Percentiles rank a stretch among this genome's conserved stretches.
Evolutionary conservation across 2,797 vertebrate species (phyloP).

Genomic region (Poecilia velifera): DNA sequence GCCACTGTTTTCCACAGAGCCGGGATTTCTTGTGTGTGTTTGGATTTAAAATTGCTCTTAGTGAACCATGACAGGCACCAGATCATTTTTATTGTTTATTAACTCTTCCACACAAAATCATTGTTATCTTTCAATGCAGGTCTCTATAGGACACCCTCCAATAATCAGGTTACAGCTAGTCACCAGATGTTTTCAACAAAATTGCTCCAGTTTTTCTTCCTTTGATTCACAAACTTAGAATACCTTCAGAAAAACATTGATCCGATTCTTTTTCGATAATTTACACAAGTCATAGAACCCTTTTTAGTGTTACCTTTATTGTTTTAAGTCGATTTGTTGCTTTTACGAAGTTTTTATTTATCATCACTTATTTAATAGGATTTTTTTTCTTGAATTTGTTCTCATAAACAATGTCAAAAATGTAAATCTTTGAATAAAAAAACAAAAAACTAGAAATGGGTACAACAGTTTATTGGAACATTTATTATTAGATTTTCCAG

Average conservation of each 20-base stretch:
- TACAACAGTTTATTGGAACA: background rate
- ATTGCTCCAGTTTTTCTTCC: constrained; percentile 1
- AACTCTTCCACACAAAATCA: background rate
- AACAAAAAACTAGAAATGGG: background rate
- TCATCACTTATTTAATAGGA: background rate
- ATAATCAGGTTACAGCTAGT: background rate
- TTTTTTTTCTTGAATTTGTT: background rate
- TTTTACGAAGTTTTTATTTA: background rate
- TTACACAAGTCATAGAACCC: background rate
- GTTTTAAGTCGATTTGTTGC: background rate
- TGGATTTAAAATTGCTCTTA: background rate
- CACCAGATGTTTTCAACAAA: background rate
- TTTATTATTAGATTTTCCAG: background rate
- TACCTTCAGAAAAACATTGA: background rate
- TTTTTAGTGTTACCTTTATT: background rate
- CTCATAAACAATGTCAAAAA: background rate
- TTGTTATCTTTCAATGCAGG: background rate
- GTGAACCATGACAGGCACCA: background rate
- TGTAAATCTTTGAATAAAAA: background rate
- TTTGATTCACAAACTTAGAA: background rate
- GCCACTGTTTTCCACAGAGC: background rate
- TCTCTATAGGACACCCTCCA: background rate
- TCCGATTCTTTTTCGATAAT: background rate
- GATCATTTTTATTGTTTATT: background rate
- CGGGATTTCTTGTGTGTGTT: background rate